phyloP scores from a whole-genome alignment of 2,797 vertebrate species.

The Hippoglossus hippoglossus region DNA sequence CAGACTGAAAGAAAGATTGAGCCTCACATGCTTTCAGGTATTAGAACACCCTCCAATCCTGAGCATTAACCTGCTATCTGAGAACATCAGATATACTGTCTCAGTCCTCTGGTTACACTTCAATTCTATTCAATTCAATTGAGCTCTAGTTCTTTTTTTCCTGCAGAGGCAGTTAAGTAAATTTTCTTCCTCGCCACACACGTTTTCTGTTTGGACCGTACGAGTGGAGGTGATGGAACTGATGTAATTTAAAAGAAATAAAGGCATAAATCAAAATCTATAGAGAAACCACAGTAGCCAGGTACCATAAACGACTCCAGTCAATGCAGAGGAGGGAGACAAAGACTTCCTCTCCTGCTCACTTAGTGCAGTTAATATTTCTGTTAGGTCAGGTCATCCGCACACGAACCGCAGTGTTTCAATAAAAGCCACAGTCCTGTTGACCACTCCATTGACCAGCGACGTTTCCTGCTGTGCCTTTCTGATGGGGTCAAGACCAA shows the following conservation, averaged over 20 bases:
- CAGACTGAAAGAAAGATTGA: constrained; percentile 81
- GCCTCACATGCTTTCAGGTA: constrained; percentile 82
- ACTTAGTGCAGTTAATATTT: constrained; percentile 69
- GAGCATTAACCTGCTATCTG: constrained; percentile 79
- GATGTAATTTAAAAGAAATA: constrained; percentile 61
- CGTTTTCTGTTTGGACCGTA: constrained; percentile 68
- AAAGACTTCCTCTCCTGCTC: constrained; percentile 52
- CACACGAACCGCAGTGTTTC: constrained; percentile 64
- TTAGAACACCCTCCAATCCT: constrained; percentile 75
- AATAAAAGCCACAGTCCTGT: constrained; percentile 65
- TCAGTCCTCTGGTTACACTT: constrained; percentile 82
- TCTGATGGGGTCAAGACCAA: constrained; percentile 79
- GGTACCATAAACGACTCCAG: constrained; percentile 9
- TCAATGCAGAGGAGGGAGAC: constrained; percentile 14
- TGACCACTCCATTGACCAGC: constrained; percentile 74
- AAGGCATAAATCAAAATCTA: constrained; percentile 67
- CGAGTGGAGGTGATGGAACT: constrained; percentile 66
- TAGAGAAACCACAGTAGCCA: constrained; percentile 34
- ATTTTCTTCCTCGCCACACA: constrained; percentile 61
- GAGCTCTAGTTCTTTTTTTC: constrained; percentile 55
- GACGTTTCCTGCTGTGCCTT: constrained; percentile 65
- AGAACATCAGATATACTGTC: constrained; percentile 83
- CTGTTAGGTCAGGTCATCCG: constrained; percentile 59
- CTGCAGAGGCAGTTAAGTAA: constrained; percentile 70
- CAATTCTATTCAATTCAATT: constrained; percentile 84